Evolutionary conservation across 2,797 vertebrate species (phyloP).

Genomic region (Pygocentrus nattereri): DNA sequence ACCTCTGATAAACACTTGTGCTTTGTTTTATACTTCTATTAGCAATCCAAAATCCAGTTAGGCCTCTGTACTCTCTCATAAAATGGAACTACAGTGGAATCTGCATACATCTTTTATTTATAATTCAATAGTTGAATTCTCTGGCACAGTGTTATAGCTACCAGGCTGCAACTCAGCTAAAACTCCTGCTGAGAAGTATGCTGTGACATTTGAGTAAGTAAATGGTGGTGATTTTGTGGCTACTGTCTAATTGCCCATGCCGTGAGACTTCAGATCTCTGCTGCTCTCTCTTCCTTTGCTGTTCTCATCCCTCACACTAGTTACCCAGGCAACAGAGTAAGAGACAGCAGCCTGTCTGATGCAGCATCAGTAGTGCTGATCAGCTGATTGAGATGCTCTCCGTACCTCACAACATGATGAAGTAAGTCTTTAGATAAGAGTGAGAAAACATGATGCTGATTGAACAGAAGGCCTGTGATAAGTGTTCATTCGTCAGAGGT

Average conservation of each 20-base stretch:
- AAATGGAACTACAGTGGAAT: not conserved
- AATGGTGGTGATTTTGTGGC: not conserved
- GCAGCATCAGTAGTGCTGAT: constrained; percentile 50
- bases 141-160: not conserved
- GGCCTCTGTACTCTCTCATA: not conserved
- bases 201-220: not conserved
- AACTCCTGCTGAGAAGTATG: not conserved
- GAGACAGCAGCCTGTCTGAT: constrained; percentile 47
- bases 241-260: not conserved
- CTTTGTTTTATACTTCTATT: not conserved
- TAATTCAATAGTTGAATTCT: not conserved
- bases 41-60: no score
- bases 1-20: not conserved
- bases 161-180: not conserved
- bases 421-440: not conserved
- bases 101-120: not conserved
- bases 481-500: not conserved
- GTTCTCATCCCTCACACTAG: constrained; percentile 31
- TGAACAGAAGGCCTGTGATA: not conserved
- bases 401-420: constrained; percentile 27
- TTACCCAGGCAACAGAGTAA: constrained; percentile 57
- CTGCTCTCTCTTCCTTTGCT: constrained; percentile 20
- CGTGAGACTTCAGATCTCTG: constrained; percentile 27
- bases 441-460: constrained; percentile 7
- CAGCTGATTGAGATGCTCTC: constrained; percentile 54